Evolutionary conservation across 2,888 invertebrate genomes (phyloP).

Genomic region (Diaphora mendica): DNA sequence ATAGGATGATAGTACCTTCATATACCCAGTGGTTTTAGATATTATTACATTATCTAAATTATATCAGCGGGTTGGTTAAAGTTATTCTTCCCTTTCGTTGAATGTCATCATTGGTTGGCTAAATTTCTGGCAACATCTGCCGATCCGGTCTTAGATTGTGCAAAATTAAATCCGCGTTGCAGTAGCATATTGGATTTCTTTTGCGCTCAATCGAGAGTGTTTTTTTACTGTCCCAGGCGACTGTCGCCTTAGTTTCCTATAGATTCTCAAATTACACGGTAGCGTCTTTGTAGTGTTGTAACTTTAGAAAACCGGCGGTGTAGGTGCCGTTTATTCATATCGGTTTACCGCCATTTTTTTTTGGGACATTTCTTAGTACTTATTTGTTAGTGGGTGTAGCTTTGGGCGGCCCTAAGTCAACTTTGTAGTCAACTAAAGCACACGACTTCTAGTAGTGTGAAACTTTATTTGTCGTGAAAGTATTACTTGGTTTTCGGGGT

Average conservation of each 20-base stretch:
- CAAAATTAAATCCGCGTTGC: constrained; percentile 83
- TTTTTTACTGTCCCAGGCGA: constrained; percentile 76
- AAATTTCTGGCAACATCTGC: constrained; percentile 81
- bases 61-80: constrained; percentile 57
- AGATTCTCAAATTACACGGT: constrained; percentile 81
- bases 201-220: constrained; percentile 78
- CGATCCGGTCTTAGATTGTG: constrained; percentile 78
- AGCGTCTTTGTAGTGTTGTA: constrained; percentile 78
- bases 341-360: constrained; percentile 68
- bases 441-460: neutral
- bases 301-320: constrained; percentile 65
- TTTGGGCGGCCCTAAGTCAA: constrained; percentile 72
- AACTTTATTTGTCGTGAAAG: neutral
- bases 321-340: constrained; percentile 72
- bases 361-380: constrained; percentile 58
- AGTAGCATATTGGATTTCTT: constrained; percentile 82
- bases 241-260: constrained; percentile 82
- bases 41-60: constrained; percentile 54
- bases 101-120: constrained; percentile 71
- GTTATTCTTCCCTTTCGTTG: constrained; percentile 60
- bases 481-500: neutral
- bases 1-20: constrained; percentile 6
- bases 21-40: constrained; percentile 30
- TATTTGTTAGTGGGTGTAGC: constrained; percentile 72
- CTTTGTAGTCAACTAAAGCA: constrained; percentile 57